Evolutionary conservation across 64 coral and sea anemone species (phyloP).

Genomic region (Cladopsammia gracilis): DNA sequence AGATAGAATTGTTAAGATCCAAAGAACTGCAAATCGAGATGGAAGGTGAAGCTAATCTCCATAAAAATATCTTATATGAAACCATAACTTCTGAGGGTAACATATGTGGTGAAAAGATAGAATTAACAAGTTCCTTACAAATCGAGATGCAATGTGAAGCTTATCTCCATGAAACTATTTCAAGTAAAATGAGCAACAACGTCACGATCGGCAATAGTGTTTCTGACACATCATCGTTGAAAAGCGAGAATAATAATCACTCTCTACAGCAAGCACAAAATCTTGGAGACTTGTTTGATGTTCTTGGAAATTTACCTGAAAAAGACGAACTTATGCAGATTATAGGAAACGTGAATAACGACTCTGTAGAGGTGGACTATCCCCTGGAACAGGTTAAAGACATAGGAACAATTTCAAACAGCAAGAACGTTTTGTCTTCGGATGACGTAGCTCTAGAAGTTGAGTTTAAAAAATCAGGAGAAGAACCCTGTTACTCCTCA

Average conservation of each 20-base stretch:
- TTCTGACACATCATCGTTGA: neutral
- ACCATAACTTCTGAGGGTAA: no score
- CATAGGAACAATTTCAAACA: neutral
- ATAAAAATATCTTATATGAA: neutral
- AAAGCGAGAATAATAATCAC: neutral
- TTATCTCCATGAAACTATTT: no score
- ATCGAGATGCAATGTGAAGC: no score
- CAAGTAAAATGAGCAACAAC: neutral
- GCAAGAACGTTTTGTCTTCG: neutral
- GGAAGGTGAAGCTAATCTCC: neutral
- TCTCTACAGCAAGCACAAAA: neutral
- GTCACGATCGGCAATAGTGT: neutral
- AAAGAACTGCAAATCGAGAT: neutral
- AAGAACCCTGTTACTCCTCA: no score
- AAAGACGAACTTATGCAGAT: neutral
- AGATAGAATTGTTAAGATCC: no score
- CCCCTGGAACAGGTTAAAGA: neutral
- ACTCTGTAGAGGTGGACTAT: neutral
- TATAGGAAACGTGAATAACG: neutral
- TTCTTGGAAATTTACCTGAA: slow-evolving; percentile 18
- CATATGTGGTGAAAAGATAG: no score
- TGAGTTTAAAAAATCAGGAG: no score
- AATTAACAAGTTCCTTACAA: no score
- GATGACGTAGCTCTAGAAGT: no score
- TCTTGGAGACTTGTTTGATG: slow-evolving; percentile 4